phyloP scores from a whole-genome alignment of 1,140 invertebrate species.

The Stegodyphus dumicola region DNA sequence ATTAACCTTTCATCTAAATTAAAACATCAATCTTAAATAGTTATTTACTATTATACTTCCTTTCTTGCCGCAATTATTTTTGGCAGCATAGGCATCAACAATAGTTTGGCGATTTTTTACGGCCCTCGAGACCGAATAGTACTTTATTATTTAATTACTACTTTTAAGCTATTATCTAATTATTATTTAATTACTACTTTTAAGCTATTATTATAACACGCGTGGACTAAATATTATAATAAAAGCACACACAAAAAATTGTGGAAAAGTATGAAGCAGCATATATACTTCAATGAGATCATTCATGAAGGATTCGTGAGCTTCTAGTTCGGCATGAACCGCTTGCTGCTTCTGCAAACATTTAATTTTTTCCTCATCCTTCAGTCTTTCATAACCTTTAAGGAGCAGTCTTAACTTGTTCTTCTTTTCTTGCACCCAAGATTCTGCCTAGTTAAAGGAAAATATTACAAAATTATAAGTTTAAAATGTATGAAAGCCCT shows the following conservation, averaged over 20 bases:
- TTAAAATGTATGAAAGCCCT: background rate
- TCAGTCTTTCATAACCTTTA: constrained; percentile 73
- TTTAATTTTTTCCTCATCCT: constrained; percentile 78
- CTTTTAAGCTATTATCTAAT: background rate
- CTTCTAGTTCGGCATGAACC: constrained; percentile 92
- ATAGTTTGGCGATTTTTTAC: no score
- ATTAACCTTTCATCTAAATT: no score
- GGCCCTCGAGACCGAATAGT: no score
- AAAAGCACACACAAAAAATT: background rate
- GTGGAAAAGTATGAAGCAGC: no score
- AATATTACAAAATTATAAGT: background rate
- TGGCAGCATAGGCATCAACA: no score
- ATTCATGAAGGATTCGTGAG: constrained; percentile 86
- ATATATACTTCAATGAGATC: constrained; percentile 78
- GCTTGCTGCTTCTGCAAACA: constrained; percentile 98
- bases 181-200: background rate
- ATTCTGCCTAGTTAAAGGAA: constrained; percentile 73
- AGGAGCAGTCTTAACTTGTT: constrained; percentile 84
- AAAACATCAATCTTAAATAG: no score
- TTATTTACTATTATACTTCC: no score
- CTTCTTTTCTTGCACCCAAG: constrained; percentile 93
- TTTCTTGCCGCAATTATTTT: no score
- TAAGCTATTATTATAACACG: constrained; percentile 68
- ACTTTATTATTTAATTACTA: background rate
- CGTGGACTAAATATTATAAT: constrained; percentile 66